Conservation (phyloP, 2,797 vertebrate species). For the Anguilla megastoma region DNA sequence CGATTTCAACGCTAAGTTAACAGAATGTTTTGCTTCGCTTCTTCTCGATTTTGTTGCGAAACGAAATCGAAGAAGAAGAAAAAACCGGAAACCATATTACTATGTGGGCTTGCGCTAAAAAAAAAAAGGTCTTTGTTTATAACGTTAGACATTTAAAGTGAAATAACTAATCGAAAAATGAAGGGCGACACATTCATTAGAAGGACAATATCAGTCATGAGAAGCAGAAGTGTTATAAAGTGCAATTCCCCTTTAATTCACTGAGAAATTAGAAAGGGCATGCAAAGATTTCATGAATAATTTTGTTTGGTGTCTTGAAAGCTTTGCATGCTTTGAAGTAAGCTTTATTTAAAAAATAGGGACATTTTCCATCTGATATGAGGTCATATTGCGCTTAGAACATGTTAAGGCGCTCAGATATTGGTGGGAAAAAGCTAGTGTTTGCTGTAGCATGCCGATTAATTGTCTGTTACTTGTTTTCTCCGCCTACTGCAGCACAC, state of each 20-base stretch:
- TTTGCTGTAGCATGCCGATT: constrained; percentile 7
- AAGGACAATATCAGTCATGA: too few relatives aligned
- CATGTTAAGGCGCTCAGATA: not conserved
- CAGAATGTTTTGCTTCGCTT: too few relatives aligned
- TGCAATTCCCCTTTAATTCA: not conserved
- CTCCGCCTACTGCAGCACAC: not conserved
- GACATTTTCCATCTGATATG: not conserved
- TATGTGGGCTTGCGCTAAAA: too few relatives aligned
- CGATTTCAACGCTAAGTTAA: too few relatives aligned
- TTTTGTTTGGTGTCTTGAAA: constrained; percentile 7
- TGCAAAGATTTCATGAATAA: constrained; percentile 10
- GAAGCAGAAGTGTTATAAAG: too few relatives aligned
- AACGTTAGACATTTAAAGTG: too few relatives aligned
- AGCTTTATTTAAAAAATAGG: not conserved
- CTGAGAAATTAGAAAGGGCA: not conserved
- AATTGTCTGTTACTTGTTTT: not conserved
- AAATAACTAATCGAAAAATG: too few relatives aligned
- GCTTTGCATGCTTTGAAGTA: not conserved
- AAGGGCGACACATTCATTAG: too few relatives aligned
- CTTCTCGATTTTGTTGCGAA: too few relatives aligned
- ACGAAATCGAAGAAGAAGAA: too few relatives aligned
- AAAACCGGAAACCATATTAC: too few relatives aligned
- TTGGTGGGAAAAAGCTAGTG: not conserved
- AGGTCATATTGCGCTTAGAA: not conserved
- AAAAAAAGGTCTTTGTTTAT: too few relatives aligned